Evolutionary conservation across 1,140 invertebrate genomes (phyloP), one percentile per base, ranked within the genome.

Genomic region (Archegozetes longisetosus): DNA sequence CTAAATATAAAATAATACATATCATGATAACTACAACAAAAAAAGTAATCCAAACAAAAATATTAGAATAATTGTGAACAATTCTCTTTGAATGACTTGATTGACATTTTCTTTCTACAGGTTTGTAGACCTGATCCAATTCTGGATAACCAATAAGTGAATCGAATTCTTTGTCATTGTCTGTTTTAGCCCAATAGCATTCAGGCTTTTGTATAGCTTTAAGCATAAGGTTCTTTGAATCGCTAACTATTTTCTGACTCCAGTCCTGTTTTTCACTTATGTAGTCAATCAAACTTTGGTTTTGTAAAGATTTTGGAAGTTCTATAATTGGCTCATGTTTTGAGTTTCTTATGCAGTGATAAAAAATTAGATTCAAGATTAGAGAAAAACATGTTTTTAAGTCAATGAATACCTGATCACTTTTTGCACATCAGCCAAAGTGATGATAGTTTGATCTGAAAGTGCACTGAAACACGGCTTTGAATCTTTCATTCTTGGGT

Each of bases 401-500:
- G n/a, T 12, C 24, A 26, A 26, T 14, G 3, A 13, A 6, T 53
- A 25, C 52, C 14, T 54, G 24, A 48, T 14, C 40, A 58, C 55
- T 29, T 48, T n/a, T n/a, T 12, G 6, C 40, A 51, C 47, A 58
- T 53, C 49, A 6, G 57, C 3, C 24, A 58, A 46, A 29, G 48
- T 58, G 24, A 50, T 49, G 13, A 58, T 47, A 20, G 46, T 58
- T 58, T 58, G 47, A 4, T 46, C 24, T 9, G 57, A 50, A 2
- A 58, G 48, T 20, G 46, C 57, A 32, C 57, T 58, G 12, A 58
- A 28, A 58, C 57, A 58, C 13, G 57, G 48, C n/a, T 47, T 46
- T 20, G 49, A 40, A 13, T 24, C 46, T 24, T 49, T 58, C 57
- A 78, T 85, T 60, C 82, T 78, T 0, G 87, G 87, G 70, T 89